These are phyloP conservation scores for Yoshiicerus persimilis DNA, from an alignment of 1,140 invertebrate genomes.

Conservation along the genomic window DNA sequence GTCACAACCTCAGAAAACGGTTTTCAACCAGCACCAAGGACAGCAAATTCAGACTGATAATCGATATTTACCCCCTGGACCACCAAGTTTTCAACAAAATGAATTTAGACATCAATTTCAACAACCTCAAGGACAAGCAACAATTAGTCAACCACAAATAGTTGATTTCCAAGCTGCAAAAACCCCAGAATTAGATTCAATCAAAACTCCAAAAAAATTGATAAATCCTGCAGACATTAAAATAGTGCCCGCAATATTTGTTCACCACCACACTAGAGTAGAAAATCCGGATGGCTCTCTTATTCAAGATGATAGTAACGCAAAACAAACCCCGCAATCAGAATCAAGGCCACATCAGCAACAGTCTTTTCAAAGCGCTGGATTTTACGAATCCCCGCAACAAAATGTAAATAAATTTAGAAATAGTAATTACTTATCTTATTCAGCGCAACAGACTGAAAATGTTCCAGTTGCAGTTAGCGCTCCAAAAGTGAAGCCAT, in stretches of 20 bases:
- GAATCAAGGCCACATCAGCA: not conserved
- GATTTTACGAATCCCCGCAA: not conserved
- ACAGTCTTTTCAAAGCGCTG: not conserved
- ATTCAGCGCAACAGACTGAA: not conserved
- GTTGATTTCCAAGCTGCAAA: constrained; percentile 24
- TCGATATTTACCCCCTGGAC: not conserved
- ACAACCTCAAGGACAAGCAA: constrained; percentile 3
- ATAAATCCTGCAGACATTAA: constrained; percentile 31
- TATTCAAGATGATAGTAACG: not conserved
- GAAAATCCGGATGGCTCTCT: constrained; percentile 13
- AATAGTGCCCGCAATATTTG: constrained; percentile 35
- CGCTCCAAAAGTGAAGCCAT: not conserved
- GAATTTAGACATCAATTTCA: not conserved
- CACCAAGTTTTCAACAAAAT: not conserved
- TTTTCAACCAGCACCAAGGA: not conserved
- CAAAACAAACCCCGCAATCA: not conserved
- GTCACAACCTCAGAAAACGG: not conserved
- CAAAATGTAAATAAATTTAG: not conserved
- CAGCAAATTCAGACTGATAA: not conserved
- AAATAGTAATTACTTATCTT: not conserved
- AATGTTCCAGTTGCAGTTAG: not conserved
- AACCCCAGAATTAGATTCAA: not conserved
- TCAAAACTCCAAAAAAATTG: not conserved
- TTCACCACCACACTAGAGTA: constrained; percentile 29
- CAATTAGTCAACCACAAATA: constrained; percentile 21